These are phyloP conservation scores for Amphipoea oculea DNA, from an alignment of 2,888 invertebrate species.

Conservation along the genomic window DNA sequence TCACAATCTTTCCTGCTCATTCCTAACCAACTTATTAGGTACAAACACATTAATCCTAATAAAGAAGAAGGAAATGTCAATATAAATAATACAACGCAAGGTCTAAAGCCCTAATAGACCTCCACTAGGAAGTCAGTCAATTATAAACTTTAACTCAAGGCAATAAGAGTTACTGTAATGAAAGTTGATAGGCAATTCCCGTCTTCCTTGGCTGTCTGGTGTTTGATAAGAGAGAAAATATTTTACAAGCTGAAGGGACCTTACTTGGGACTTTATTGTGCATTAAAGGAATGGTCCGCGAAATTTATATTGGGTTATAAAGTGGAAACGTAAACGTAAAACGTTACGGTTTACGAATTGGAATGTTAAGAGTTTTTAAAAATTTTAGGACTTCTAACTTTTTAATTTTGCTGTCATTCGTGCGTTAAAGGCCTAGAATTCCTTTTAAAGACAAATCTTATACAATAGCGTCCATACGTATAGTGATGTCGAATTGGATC, in stretches of 20 bases:
- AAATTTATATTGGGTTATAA: slow-evolving; percentile 49
- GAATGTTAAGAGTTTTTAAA: slow-evolving; percentile 42
- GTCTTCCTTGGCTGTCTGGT: slow-evolving; percentile 50
- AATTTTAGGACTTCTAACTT: slow-evolving; percentile 6
- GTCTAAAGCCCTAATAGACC: slow-evolving; percentile 20
- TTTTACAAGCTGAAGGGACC: slow-evolving; percentile 47
- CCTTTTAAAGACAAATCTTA: not conserved
- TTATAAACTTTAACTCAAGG: slow-evolving; percentile 36
- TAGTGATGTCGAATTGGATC: not conserved
- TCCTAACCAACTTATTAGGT: slow-evolving; percentile 16
- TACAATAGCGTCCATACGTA: not conserved
- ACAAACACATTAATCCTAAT: slow-evolving; percentile 26
- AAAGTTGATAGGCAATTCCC: slow-evolving; percentile 35
- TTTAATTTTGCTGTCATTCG: not conserved
- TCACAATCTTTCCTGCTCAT: not conserved
- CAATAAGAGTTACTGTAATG: slow-evolving; percentile 29
- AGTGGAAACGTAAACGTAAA: slow-evolving; percentile 39
- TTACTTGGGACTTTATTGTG: slow-evolving; percentile 49
- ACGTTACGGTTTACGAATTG: slow-evolving; percentile 35
- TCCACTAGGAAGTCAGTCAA: slow-evolving; percentile 30
- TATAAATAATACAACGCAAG: slow-evolving; percentile 45
- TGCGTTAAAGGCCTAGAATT: not conserved
- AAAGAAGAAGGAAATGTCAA: slow-evolving; percentile 44
- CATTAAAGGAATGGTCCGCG: slow-evolving; percentile 35
- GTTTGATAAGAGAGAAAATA: slow-evolving; percentile 62